These are phyloP conservation scores for Altica lythri DNA, from an alignment of 2,888 invertebrate genomes.

Conservation along the genomic window DNA sequence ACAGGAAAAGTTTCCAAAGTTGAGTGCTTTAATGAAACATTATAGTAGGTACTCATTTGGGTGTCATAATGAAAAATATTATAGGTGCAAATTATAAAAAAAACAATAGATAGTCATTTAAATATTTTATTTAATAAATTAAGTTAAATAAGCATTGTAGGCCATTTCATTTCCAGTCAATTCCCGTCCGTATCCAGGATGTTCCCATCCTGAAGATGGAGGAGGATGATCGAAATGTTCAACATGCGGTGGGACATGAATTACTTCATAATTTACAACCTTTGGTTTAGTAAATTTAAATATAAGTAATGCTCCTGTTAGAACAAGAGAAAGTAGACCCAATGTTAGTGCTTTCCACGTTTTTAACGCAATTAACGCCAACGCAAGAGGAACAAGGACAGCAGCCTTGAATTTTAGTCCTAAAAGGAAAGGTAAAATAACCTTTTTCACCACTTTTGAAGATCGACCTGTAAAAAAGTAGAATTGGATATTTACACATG, in stretches of 20 bases:
- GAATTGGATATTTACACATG: no score
- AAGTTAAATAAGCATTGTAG: slow-evolving; percentile 57
- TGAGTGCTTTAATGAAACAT: no score
- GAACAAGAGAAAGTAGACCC: slow-evolving; percentile 80
- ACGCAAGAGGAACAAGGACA: slow-evolving; percentile 78
- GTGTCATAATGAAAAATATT: no score
- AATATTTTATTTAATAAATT: slow-evolving; percentile 49
- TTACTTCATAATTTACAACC: slow-evolving; percentile 83
- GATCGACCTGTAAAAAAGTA: slow-evolving; percentile 68
- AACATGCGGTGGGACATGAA: slow-evolving; percentile 74
- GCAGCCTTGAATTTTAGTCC: slow-evolving; percentile 87
- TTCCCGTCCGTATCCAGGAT: slow-evolving; percentile 67
- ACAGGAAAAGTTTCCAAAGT: no score
- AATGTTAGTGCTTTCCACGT: slow-evolving; percentile 89
- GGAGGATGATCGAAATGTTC: slow-evolving; percentile 63
- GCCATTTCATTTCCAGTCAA: slow-evolving; percentile 65
- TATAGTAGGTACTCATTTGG: no score
- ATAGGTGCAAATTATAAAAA: no score
- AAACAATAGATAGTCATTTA: no score
- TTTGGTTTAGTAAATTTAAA: slow-evolving; percentile 88
- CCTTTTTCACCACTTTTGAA: slow-evolving; percentile 74
- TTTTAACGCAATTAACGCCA: slow-evolving; percentile 82
- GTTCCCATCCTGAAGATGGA: slow-evolving; percentile 56
- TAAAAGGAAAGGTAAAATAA: slow-evolving; percentile 81
- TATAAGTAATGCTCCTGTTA: slow-evolving; percentile 83